Base-by-base conservation (phyloP, 2,797 vertebrate species). In the Enteromius argenteus region DNA sequence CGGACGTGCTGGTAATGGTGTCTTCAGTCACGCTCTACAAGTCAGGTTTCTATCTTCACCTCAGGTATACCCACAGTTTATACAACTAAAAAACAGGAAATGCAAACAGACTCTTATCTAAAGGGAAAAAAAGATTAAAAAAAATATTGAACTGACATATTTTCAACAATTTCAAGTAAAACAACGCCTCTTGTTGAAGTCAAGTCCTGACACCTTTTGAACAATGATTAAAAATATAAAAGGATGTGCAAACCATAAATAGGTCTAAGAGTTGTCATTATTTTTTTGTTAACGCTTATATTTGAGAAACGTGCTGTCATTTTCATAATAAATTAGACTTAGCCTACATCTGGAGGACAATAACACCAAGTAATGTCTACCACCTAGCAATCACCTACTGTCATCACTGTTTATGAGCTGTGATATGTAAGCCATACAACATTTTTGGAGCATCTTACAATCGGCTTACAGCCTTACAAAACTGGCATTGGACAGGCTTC, bases 11-110 rank as follows among this genome's bases (percentile, higher is more conserved):
- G 71, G 79, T 71, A 68, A 64, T 72, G 37, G 68, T 75, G 74
- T 89, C 78, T 84, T 75, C 74, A 35, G 46, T 84, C 86, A 72
- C 67, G 62, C 62, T 89, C 35, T 84, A 37, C 81, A 30, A 79
- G 79, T 84, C 71, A 64, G 74, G 73, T 68, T 80, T 82, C 46
- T 23, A 74, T 87, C 81, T 85, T 86, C 83, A 86, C 72, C 83
- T 80, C 30, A 74, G 81, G 84, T 79, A 80, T 83, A n/a, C n/a
- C n/a, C 23, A 66, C 77, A 49, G 79, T 87, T 86, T 86, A 89
- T 74, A 84, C 64, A 87, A 74, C 49, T 68, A 60, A 81, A 82
- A 82, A 77, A 35, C 84, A 73, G 77, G 66, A 87, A 87, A n/a
- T 75, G 35, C 84, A 85, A 62, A 75, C 49, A 73, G 23, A 39